phyloP scores from a whole-genome alignment of 2,113 vertebrate species.

The Urocolius indicus region DNA sequence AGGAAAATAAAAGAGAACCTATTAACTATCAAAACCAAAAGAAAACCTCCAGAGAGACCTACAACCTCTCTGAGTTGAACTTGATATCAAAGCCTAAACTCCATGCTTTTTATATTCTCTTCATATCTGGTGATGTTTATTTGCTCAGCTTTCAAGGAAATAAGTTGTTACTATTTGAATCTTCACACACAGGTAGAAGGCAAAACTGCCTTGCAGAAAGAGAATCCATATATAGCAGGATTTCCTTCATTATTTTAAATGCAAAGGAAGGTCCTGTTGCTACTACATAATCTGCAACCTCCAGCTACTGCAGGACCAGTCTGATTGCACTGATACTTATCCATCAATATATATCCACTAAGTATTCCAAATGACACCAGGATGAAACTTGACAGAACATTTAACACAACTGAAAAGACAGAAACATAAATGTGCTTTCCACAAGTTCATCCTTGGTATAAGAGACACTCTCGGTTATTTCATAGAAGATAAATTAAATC shows the following conservation, averaged over 20 bases:
- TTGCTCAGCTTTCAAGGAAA: slow-evolving; percentile 44
- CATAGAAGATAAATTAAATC: neutral
- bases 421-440: neutral
- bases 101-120: slow-evolving; percentile 33
- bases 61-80: neutral
- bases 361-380: neutral
- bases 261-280: slow-evolving; percentile 46
- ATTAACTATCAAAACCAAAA: neutral
- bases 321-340: neutral
- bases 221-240: slow-evolving; percentile 55
- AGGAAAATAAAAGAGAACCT: neutral
- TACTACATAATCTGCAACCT: neutral
- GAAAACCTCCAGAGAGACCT: neutral
- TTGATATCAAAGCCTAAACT: slow-evolving; percentile 54
- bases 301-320: neutral
- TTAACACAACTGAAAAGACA: neutral
- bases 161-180: slow-evolving; percentile 4
- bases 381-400: neutral
- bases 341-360: neutral
- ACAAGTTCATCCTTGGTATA: neutral
- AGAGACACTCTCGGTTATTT: neutral
- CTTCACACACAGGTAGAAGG: slow-evolving; percentile 35
- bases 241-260: slow-evolving; percentile 40
- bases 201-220: neutral
- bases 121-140: slow-evolving; percentile 53